Base-by-base conservation (phyloP, 2,888 invertebrate species). In the Synergus japonicus region DNA sequence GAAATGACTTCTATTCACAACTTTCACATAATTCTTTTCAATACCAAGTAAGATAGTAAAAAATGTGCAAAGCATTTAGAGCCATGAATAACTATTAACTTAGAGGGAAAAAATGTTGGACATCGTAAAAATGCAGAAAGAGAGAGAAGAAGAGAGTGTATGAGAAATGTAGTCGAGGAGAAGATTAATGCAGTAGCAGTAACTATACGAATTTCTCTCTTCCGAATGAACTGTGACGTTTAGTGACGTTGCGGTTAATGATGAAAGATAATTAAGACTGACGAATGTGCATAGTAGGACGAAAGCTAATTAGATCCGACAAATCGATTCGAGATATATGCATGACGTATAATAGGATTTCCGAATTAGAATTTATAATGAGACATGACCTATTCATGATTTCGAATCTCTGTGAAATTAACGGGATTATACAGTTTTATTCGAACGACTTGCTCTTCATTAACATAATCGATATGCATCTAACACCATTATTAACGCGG, bases 341-440 rank as follows among this genome's bases (percentile, higher is more conserved):
- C 29, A 60, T 44, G 67, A 65, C 41, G 67, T 66, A 78, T 78
- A 80, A 80, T 80, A 66, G 76, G 78, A 78, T 80, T 78, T 69
- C 5, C 60, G 49, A 76, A 80, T 80, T 80, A 67, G 78, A 80
- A 80, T 80, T 78, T 80, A 78, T 80, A 80, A 80, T 80, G 78
- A 80, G 78, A 65, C 65, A 46, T 66, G 69, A 76, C 77, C 73
- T 65, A 66, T 64, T 65, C 76, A 49, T 76, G 78, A 76, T 78
- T 80, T 80, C 66, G 76, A 63, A 76, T 76, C 65, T 76, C 76
- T 76, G 76, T 67, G 60, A 78, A 78, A 80, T 80, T 80, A 78
- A 76, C 76, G 22, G 66, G 43, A 76, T 76, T 73, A 76, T 60
- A 58, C 49, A 54, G 37, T 73, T 73, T 73, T 73, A 73, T 54